phyloP scores from a whole-genome alignment of 2,888 invertebrate genomes.

The Calameuta filiformis region DNA sequence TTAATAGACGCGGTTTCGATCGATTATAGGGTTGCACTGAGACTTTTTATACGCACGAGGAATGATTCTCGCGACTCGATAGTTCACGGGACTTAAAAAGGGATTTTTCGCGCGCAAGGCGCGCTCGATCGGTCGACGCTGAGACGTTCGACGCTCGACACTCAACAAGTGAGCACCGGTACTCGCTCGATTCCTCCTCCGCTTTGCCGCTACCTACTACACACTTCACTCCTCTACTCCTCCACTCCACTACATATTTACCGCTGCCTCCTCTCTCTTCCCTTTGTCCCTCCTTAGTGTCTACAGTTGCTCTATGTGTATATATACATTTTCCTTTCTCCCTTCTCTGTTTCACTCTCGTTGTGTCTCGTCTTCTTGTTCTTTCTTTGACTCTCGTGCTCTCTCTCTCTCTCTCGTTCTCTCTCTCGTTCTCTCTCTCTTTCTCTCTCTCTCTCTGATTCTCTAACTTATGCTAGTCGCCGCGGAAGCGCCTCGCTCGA shows the following conservation, averaged over 20 bases:
- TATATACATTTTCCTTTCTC: slow-evolving; percentile 14
- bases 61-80: neutral
- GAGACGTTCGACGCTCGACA: slow-evolving; percentile 56
- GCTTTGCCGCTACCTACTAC: slow-evolving; percentile 15
- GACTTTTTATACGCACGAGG: neutral
- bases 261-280: slow-evolving; percentile 25
- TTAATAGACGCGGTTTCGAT: neutral
- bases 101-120: slow-evolving; percentile 20
- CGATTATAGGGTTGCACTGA: neutral
- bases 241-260: slow-evolving; percentile 20
- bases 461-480: slow-evolving; percentile 25
- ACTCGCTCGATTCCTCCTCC: slow-evolving; percentile 40
- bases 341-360: slow-evolving; percentile 24
- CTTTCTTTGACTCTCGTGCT: slow-evolving; percentile 20
- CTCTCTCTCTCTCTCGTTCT: slow-evolving; percentile 10
- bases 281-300: neutral
- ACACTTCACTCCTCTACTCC: slow-evolving; percentile 4
- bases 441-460: slow-evolving; percentile 14
- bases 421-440: slow-evolving; percentile 16
- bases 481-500: slow-evolving; percentile 66
- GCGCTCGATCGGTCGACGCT: slow-evolving; percentile 26
- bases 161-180: slow-evolving; percentile 63
- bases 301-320: neutral
- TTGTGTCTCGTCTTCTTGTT: neutral
- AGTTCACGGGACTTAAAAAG: neutral